Evolutionary conservation across 2,113 vertebrate genomes (phyloP).

Genomic region (Paramisgurnus dabryanus): DNA sequence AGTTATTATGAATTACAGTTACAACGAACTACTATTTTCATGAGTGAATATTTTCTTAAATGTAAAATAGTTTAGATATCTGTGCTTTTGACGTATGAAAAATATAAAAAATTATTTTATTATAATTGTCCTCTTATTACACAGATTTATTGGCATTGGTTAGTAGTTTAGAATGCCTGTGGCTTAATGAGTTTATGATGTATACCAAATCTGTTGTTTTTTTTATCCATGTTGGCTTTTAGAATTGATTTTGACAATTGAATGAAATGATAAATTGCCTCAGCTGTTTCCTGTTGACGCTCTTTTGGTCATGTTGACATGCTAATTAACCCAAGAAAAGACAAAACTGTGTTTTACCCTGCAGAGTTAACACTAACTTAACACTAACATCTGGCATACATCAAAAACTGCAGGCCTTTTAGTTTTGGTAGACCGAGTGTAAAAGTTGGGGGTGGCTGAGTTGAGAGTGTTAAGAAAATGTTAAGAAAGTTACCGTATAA

Average conservation of each 20-base stretch:
- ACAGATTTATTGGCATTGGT: not conserved
- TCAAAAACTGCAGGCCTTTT: constrained; percentile 2
- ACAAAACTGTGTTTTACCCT: constrained; percentile 45
- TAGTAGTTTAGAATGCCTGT: constrained; percentile 7
- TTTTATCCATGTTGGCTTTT: constrained; percentile 46
- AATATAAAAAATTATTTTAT: too few species aligned
- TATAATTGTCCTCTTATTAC: too few species aligned
- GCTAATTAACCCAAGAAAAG: constrained; percentile 59
- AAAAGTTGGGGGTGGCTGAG: not conserved
- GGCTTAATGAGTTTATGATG: constrained; percentile 52
- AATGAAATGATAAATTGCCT: constrained; percentile 55
- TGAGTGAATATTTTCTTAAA: too few species aligned
- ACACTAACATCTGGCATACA: constrained; percentile 62
- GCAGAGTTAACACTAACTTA: constrained; percentile 25
- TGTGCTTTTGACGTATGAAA: too few species aligned
- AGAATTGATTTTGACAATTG: constrained; percentile 56
- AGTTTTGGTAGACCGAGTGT: not conserved
- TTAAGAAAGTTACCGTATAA: not conserved
- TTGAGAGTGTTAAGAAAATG: too few species aligned
- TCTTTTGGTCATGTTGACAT: constrained; percentile 64
- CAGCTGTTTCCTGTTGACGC: constrained; percentile 64
- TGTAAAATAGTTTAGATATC: too few species aligned
- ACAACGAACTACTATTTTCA: too few species aligned
- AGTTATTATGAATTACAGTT: too few species aligned
- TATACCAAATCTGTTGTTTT: constrained; percentile 18